Evolutionary conservation across 2,888 invertebrate species (phyloP).

Genomic region (Onthophagus sagittarius): DNA sequence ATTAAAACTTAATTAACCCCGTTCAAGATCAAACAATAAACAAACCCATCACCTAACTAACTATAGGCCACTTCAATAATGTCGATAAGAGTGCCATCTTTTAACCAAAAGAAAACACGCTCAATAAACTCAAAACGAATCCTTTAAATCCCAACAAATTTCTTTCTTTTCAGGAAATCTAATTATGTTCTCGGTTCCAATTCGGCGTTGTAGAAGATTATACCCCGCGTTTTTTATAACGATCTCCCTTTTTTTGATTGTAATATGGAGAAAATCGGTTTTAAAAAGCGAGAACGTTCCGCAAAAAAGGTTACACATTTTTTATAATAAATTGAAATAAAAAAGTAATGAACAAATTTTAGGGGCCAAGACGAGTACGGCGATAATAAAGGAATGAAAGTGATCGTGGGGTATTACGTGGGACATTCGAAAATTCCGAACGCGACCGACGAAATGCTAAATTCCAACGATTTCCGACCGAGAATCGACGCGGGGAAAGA

Average conservation of each 20-base stretch:
- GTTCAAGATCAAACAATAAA: too few relatives aligned
- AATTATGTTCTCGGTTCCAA: slow-evolving; percentile 40
- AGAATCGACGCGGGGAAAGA: slow-evolving; percentile 70
- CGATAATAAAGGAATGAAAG: slow-evolving; percentile 70
- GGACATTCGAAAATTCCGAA: slow-evolving; percentile 70
- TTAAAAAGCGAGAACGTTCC: not conserved
- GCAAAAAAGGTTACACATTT: not conserved
- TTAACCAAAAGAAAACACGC: not conserved
- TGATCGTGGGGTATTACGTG: slow-evolving; percentile 85
- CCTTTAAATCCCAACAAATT: not conserved
- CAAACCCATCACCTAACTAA: too few relatives aligned
- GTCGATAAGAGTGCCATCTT: not conserved
- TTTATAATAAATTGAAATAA: not conserved
- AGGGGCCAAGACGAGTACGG: slow-evolving; percentile 61
- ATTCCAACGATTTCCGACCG: slow-evolving; percentile 76
- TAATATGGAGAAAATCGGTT: slow-evolving; percentile 33
- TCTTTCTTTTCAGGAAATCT: not conserved
- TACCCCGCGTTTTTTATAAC: slow-evolving; percentile 37
- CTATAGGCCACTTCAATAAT: too few relatives aligned
- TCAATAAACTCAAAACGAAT: not conserved
- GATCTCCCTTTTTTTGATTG: slow-evolving; percentile 33
- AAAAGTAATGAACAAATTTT: not conserved
- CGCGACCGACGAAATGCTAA: slow-evolving; percentile 66
- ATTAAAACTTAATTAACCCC: too few relatives aligned
- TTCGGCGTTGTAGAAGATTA: slow-evolving; percentile 41